Evolutionary conservation across 2,113 vertebrate genomes (phyloP).

Genomic region (Anolis carolinensis): DNA sequence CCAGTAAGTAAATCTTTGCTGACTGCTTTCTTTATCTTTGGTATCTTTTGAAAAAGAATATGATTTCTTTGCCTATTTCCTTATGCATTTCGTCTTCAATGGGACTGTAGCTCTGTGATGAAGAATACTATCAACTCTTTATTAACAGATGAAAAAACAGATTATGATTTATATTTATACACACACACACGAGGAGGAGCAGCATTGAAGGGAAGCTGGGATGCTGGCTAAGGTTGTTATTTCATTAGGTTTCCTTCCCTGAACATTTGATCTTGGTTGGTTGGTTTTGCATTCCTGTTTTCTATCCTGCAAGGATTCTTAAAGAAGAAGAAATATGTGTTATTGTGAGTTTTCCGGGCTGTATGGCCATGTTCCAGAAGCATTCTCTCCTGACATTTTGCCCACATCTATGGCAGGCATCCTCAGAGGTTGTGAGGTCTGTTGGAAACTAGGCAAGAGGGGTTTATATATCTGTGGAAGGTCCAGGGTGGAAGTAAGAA

Average conservation of each 20-base stretch:
- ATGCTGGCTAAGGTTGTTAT: background rate
- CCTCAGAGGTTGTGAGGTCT: too few species aligned
- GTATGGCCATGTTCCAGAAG: too few species aligned
- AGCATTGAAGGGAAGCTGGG: background rate
- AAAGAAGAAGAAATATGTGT: background rate
- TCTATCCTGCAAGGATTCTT: background rate
- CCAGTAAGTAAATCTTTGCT: constrained; percentile 14
- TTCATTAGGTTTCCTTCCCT: background rate
- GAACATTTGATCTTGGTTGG: background rate
- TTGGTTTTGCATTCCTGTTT: background rate
- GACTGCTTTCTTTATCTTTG: background rate
- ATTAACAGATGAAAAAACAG: background rate
- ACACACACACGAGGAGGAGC: background rate
- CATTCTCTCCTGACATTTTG: too few species aligned
- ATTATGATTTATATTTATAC: constrained; percentile 2
- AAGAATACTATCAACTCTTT: background rate
- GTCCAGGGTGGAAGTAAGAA: too few species aligned
- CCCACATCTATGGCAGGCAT: too few species aligned
- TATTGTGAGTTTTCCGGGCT: too few species aligned
- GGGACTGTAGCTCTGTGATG: background rate
- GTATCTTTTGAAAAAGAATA: background rate
- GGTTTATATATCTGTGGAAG: too few species aligned
- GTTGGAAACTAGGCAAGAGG: too few species aligned
- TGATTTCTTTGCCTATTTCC: background rate
- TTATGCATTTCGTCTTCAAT: constrained; percentile 11